Conservation (phyloP, 2,888 invertebrate genomes). For the Diogma glabrata region DNA sequence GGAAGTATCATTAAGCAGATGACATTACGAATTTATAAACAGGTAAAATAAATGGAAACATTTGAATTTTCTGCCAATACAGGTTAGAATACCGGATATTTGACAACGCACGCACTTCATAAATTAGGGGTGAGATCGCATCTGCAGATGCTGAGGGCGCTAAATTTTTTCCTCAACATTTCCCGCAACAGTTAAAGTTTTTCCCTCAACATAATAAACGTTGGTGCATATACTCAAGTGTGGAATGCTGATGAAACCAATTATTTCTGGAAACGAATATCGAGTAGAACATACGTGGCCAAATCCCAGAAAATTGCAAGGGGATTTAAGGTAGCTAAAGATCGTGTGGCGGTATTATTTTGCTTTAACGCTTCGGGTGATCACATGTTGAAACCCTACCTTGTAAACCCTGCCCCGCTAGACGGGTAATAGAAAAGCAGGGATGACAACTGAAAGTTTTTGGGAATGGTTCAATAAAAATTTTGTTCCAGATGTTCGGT, state of each 20-base stretch:
- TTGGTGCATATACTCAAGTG: not conserved
- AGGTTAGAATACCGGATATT: not conserved
- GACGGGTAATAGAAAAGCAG: not conserved
- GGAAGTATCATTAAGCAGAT: constrained; percentile 17
- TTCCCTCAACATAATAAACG: too few species aligned
- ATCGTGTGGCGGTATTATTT: not conserved
- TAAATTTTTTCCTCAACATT: not conserved
- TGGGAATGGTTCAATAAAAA: not conserved
- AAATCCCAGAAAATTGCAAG: not conserved
- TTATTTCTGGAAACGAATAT: not conserved
- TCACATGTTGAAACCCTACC: not conserved
- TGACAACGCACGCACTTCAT: not conserved
- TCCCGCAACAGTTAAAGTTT: too few species aligned
- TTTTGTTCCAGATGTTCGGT: not conserved
- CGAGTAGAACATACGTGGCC: not conserved
- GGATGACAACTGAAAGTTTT: not conserved
- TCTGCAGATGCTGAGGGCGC: not conserved
- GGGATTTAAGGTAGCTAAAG: not conserved
- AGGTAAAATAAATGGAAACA: constrained; percentile 14
- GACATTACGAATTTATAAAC: constrained; percentile 18
- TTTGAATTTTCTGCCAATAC: not conserved
- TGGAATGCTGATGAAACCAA: not conserved
- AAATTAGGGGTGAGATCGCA: not conserved
- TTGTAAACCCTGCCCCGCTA: not conserved
- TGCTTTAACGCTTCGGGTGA: not conserved